phyloP scores from a whole-genome alignment of 1,140 invertebrate species.

The Pollicipes pollicipes region DNA sequence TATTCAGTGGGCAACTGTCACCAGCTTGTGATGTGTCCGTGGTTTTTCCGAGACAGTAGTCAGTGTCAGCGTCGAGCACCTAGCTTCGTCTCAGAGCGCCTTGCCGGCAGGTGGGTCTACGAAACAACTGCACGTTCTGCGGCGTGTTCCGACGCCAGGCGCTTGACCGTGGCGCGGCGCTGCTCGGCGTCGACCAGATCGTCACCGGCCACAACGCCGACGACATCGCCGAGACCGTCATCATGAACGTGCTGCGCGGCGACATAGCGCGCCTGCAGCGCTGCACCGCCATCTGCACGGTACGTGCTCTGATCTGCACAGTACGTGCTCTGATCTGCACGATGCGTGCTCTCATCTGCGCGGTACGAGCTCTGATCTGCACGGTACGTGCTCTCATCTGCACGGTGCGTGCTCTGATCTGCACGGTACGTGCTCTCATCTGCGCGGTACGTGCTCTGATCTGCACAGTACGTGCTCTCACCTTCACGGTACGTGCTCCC shows the following conservation, averaged over 20 bases:
- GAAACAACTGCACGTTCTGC: constrained; percentile 99
- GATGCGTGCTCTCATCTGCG: no score
- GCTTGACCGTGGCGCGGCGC: constrained; percentile 74
- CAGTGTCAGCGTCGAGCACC: neutral
- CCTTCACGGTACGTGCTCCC: no score
- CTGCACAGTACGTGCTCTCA: no score
- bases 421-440: no score
- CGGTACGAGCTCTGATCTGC: no score
- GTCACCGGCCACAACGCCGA: constrained; percentile 99
- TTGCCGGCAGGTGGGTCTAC: constrained; percentile 58
- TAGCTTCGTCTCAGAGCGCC: constrained; percentile 1
- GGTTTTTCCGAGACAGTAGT: no score
- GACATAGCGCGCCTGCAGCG: constrained; percentile 83
- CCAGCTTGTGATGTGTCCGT: neutral
- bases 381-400: no score
- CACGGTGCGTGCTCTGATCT: no score
- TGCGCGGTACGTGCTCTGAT: no score
- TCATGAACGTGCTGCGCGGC: constrained; percentile 95
- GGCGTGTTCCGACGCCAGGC: constrained; percentile 93
- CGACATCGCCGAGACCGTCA: constrained; percentile 94
- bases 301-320: no score
- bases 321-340: no score
- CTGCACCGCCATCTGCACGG: constrained; percentile 43
- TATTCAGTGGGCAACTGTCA: no score
- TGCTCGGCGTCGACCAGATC: constrained; percentile 76